Conservation (phyloP, 2,113 vertebrate genomes). For the Pygathrix nemaeus region DNA sequence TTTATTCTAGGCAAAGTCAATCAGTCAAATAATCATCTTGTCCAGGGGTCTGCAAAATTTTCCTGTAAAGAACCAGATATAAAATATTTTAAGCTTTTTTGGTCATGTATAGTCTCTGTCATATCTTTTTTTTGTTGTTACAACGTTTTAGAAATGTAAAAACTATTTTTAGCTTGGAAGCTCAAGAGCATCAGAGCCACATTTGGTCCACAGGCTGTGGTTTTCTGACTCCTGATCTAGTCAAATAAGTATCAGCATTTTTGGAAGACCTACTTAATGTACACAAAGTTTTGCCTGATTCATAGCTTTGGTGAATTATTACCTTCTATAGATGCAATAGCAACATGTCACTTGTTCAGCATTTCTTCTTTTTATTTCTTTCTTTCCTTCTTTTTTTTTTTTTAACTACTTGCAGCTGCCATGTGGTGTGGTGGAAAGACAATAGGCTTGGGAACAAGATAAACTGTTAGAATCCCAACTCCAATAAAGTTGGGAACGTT, state of each 20-base stretch:
- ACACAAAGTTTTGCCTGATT: neutral
- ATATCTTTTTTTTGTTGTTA: neutral
- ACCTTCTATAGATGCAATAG: neutral
- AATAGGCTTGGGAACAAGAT: neutral
- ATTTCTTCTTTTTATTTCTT: neutral
- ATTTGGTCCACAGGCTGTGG: neutral
- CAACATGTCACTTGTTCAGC: neutral
- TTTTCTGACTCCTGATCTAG: neutral
- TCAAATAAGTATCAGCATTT: neutral
- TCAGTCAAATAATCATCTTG: neutral
- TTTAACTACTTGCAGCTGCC: neutral
- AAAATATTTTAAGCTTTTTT: constrained; percentile 16
- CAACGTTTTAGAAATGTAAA: neutral
- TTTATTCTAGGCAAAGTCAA: constrained; percentile 6
- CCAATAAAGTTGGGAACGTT: neutral
- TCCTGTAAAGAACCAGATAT: neutral
- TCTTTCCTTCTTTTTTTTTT: neutral
- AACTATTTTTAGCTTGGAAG: neutral
- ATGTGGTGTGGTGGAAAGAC: neutral
- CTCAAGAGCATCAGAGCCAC: neutral
- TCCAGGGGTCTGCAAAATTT: neutral
- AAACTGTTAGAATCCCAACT: neutral
- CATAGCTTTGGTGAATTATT: neutral
- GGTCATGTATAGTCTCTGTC: neutral
- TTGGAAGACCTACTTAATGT: neutral